Base-by-base conservation (phyloP, 2,888 invertebrate species). In the Cantharis lateralis region DNA sequence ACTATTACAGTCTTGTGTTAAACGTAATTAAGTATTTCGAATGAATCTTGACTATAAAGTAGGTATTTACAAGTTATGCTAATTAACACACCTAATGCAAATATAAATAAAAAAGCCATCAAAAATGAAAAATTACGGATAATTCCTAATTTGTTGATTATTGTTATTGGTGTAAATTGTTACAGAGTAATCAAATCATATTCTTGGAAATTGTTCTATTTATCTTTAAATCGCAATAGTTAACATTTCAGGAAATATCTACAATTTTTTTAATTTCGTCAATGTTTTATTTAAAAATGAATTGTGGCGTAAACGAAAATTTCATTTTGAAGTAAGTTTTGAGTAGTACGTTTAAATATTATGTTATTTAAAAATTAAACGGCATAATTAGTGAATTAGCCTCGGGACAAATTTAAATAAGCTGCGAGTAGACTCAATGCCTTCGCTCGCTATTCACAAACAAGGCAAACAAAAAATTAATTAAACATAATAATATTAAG, bases 321-420 rank as follows among this genome's bases (percentile, higher is more conserved):
- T 48, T 48, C 5, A 48, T 7, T 48, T 48, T 48, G 7, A 48
- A 48, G 48, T 48, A 48, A 48, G 9, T 48, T 48, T 48, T 48
- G 48, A 48, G 48, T 48, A 48, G n/a, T 32, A 5, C 32, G 48
- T n/a, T 48, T 7, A 48, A 48, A 48, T 48, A 24, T 24, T 24
- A 32, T 48, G 48, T n/a, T 48, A 48, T 48, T 48, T 48, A 62
- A 24, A 71, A 78, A 28, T 70, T 70, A 63, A 79, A 75, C 74
- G 78, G 79, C 81, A 79, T 81, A 80, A 80, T 81, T 80, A 76
- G 68, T 72, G 78, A 82, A 81, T 79, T 80, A 76, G 80, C 81
- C 81, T 72, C 26, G 62, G 77, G 81, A 76, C 78, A 79, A 64
- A 79, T 78, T 62, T 68, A 79, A 76, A 78, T 80, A 77, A 79